These are phyloP conservation scores for Ommatoiulus sabulosus DNA, from an alignment of 2,888 invertebrate species.

Conservation along the genomic window DNA sequence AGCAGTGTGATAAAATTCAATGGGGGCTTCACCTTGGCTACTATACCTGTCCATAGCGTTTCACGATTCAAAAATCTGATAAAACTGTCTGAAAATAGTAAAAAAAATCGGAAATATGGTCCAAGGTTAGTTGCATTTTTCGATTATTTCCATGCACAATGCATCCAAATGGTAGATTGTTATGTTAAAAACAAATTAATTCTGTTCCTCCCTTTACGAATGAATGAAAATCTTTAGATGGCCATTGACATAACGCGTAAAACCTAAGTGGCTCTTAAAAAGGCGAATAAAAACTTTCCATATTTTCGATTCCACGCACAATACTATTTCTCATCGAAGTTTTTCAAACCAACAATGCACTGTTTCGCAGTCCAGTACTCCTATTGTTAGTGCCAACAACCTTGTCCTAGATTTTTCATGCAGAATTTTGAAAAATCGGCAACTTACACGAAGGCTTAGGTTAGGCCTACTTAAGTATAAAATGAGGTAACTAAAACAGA, in stretches of 20 bases:
- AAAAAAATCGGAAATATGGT: slow-evolving; percentile 3
- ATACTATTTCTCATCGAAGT: background rate
- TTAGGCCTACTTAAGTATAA: background rate
- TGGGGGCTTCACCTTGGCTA: slow-evolving; percentile 1
- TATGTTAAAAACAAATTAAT: slow-evolving; percentile 9
- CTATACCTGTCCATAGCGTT: background rate
- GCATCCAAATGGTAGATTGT: background rate
- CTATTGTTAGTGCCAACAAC: slow-evolving; percentile 17
- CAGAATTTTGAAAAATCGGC: background rate
- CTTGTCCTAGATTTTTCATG: slow-evolving; percentile 33
- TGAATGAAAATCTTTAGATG: background rate
- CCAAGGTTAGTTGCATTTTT: slow-evolving; percentile 30
- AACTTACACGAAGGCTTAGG: background rate
- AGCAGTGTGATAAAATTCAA: background rate
- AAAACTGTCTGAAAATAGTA: background rate
- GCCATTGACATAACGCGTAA: background rate
- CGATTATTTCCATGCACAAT: background rate
- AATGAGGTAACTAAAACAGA: background rate
- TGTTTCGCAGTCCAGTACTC: slow-evolving; percentile 23
- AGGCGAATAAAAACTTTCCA: slow-evolving; percentile 7
- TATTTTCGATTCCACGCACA: background rate
- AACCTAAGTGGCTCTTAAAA: background rate
- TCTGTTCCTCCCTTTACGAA: background rate
- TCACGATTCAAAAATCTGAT: slow-evolving; percentile 1
- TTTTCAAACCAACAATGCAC: background rate